A percentile compares a stretch with the other conserved stretches of the same genome.
These are phyloP conservation scores for Trematomus loennbergii DNA, from an alignment of 2,113 vertebrate species.

Conservation along the genomic window DNA sequence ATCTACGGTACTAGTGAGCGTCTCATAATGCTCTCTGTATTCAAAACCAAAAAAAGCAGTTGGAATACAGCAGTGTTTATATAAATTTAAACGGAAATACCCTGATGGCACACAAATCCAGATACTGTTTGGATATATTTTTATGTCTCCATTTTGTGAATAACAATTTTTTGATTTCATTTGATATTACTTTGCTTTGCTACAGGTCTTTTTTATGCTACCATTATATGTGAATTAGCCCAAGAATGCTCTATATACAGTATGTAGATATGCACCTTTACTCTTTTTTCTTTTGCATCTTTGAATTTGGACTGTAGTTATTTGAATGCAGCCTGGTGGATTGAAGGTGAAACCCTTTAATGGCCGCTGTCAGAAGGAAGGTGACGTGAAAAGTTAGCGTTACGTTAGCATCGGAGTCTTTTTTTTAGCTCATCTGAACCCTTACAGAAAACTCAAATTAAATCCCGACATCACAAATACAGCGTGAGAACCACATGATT, in stretches of 20 bases:
- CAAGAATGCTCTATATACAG: slow-evolving; percentile 91
- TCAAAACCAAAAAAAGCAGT: slow-evolving; percentile 90
- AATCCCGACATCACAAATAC: slow-evolving; percentile 4
- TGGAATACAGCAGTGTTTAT: slow-evolving; percentile 91
- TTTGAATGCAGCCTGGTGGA: slow-evolving; percentile 44
- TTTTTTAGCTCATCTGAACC: slow-evolving; percentile 43
- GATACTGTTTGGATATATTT: slow-evolving; percentile 80
- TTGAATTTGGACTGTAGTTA: slow-evolving; percentile 55
- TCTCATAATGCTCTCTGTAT: slow-evolving; percentile 89
- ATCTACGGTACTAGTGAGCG: slow-evolving; percentile 88
- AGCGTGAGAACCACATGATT: slow-evolving; percentile 17
- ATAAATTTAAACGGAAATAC: slow-evolving; percentile 83
- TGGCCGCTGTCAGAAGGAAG: slow-evolving; percentile 52
- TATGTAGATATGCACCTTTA: slow-evolving; percentile 92
- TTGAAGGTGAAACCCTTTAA: slow-evolving; percentile 38
- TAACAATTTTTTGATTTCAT: slow-evolving; percentile 55
- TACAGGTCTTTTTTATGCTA: slow-evolving; percentile 79
- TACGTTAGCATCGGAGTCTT: slow-evolving; percentile 17
- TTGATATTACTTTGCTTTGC: slow-evolving; percentile 67
- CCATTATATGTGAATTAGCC: slow-evolving; percentile 92
- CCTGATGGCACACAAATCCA: slow-evolving; percentile 89
- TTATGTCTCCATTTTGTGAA: slow-evolving; percentile 79
- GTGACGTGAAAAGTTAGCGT: slow-evolving; percentile 61
- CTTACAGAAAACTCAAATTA: slow-evolving; percentile 19
- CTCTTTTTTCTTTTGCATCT: slow-evolving; percentile 61